Conservation (phyloP, 2,797 vertebrate genomes). For the Ctenopoma multispine region DNA sequence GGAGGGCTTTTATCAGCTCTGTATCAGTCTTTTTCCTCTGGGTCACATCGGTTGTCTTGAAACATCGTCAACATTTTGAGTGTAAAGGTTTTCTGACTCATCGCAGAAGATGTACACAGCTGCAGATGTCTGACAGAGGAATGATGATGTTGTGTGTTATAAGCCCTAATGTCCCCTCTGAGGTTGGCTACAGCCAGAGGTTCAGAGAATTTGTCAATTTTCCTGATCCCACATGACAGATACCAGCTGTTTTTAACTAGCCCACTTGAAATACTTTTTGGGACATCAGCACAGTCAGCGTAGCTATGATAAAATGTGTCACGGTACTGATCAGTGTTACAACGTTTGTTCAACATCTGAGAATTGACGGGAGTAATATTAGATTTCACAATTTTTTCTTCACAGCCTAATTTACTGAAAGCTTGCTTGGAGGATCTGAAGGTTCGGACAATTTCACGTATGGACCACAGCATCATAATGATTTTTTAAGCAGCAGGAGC, state of each 20-base stretch:
- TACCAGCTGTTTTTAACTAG: constrained; percentile 82
- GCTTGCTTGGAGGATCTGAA: constrained; percentile 69
- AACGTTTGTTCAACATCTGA: constrained; percentile 78
- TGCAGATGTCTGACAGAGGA: constrained; percentile 75
- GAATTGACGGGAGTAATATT: constrained; percentile 74
- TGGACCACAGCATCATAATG: constrained; percentile 81
- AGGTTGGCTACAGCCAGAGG: constrained; percentile 80
- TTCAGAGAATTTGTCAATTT: constrained; percentile 75
- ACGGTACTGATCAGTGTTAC: constrained; percentile 71
- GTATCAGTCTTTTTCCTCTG: constrained; percentile 37
- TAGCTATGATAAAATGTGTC: constrained; percentile 79
- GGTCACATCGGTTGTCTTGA: constrained; percentile 40
- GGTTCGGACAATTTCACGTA: constrained; percentile 75
- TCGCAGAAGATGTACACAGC: constrained; percentile 79
- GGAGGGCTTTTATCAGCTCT: constrained; percentile 37
- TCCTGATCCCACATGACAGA: constrained; percentile 72
- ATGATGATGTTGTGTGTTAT: constrained; percentile 75
- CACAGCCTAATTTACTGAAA: constrained; percentile 58
- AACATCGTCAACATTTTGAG: constrained; percentile 16
- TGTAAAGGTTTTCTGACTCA: constrained; percentile 45
- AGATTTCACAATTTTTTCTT: constrained; percentile 72
- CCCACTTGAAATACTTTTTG: constrained; percentile 67
- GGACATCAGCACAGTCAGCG: constrained; percentile 70
- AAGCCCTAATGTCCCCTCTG: constrained; percentile 74
- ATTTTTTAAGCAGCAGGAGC: constrained; percentile 70